Base-by-base conservation (phyloP, 2,888 invertebrate genomes). In the Metalampra italica region DNA sequence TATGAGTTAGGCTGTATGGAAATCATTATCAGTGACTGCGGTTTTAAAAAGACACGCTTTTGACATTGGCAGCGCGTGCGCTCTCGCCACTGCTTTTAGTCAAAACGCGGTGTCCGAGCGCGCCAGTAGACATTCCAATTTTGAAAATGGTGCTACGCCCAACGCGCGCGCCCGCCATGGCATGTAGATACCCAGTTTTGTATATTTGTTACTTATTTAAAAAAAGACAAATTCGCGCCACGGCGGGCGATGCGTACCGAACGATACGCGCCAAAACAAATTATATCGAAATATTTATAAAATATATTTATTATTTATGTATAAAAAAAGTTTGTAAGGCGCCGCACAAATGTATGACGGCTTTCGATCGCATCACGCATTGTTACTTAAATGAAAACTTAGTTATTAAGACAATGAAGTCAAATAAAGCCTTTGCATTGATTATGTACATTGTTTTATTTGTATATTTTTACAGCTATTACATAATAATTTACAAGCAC, bases 371-470 rank as follows among this genome's bases (percentile, higher is more conserved):
- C 82, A 82, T 76, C 78, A 78, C 77, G 85, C 86, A 82, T 78
- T 78, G 86, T 86, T 88, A 88, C 88, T 88, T 88, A 86, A 37
- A n/a, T n/a, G n/a, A n/a, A 32, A 22, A 86, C 73, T 78, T 82
- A 86, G 82, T 62, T 72, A 62, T 64, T 85, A 85, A 85, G 84
- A 71, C 78, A 78, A 68, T 63, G 66, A 75, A 79, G 75, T 78
- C 81, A 80, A 80, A 79, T 76, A 87, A 87, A 88, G 86, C 85
- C 87, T 87, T 78, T 82, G 88, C 87, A 84, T 84, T 85, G 82
- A 87, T 85, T 78, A 68, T 53, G 44, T 57, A 48, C 32, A 42
- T 57, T 52, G 61, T 82, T 81, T 82, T 79, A 82, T 69, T 68
- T 61, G 57, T 14, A 39, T 39, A n/a, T n/a, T n/a, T 14, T 39